Base-by-base conservation (phyloP, 64 coral and sea anemone genomes). In the Cladopsammia gracilis region DNA sequence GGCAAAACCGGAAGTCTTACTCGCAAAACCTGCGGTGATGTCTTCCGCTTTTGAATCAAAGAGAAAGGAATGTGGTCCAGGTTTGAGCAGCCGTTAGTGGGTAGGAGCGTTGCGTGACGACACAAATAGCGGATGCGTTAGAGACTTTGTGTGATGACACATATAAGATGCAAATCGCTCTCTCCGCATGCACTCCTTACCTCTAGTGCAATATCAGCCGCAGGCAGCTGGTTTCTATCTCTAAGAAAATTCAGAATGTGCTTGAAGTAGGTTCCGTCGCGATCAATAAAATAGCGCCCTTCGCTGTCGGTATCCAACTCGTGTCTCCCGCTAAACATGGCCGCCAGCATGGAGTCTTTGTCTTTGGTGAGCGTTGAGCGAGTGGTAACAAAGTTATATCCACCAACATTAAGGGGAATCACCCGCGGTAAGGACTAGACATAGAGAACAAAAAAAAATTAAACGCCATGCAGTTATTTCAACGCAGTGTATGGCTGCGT, bases 251-350 rank as follows among this genome's bases (percentile, higher is more conserved):
- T 95, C 5, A 98, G 60, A 57, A 98, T 87, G 15, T 95, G 54
- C 4, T 87, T 68, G 79, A 98, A 98, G 64, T 95, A 80, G 1
- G 93, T 89, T 46, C 93, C 93, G 65, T 98, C 93, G 18, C 93
- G 75, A 58, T 98, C 96, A 14, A 98, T 93, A 59, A 98, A 98
- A 57, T 92, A 93, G 23, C 84, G 73, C 5, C 96, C 96, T 14
- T 98, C 86, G 23, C 69, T 86, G 81, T 98, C 96, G 23, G 77
- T 88, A 50, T 93, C 93, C 22, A 95, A 75, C 0, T 67, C 64
- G 49, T 95, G 73, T 10, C 90, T 73, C n/a, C 96, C 96, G n/a
- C 96, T 95, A 34, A 98, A 98, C 96, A 98, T 93, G 3, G 87
- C 78, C 1, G 90, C 94, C 5, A 98, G 58, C 93, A 95, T 95